Conservation (phyloP, 1,140 invertebrate species). For the Cydia strobilella region DNA sequence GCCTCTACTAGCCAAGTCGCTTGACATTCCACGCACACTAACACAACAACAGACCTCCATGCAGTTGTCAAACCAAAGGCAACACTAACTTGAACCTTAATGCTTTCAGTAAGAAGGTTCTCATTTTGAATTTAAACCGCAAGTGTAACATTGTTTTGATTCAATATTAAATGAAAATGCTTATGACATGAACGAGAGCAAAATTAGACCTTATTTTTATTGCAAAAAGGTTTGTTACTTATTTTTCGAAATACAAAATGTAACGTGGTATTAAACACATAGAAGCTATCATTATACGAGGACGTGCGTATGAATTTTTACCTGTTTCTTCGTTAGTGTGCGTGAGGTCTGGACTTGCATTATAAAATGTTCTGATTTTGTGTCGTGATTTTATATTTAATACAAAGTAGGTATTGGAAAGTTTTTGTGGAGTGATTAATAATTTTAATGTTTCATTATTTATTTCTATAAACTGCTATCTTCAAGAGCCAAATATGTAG, state of each 20-base stretch:
- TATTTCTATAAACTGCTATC: too few relatives aligned
- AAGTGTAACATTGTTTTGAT: background rate
- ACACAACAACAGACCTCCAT: slow-evolving; percentile 35
- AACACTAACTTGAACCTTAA: slow-evolving; percentile 8
- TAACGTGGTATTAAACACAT: slow-evolving; percentile 8
- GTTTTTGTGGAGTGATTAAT: background rate
- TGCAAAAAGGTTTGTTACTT: background rate
- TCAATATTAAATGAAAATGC: background rate
- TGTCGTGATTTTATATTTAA: slow-evolving; percentile 26
- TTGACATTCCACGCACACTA: slow-evolving; percentile 39
- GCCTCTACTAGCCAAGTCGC: slow-evolving; percentile 28
- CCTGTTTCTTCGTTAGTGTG: slow-evolving; percentile 24
- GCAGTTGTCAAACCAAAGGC: background rate
- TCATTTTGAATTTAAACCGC: background rate
- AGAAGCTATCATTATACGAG: background rate
- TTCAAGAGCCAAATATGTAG: too few relatives aligned
- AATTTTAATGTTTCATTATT: background rate
- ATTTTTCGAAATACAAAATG: background rate
- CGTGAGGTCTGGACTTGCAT: slow-evolving; percentile 28
- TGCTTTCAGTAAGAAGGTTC: background rate
- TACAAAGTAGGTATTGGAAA: slow-evolving; percentile 13
- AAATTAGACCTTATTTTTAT: background rate
- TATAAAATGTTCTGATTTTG: slow-evolving; percentile 29
- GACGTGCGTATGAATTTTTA: slow-evolving; percentile 25
- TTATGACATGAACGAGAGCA: background rate